These are phyloP conservation scores for Nomada hirtipes DNA, from an alignment of 2,888 invertebrate genomes.

Conservation along the genomic window DNA sequence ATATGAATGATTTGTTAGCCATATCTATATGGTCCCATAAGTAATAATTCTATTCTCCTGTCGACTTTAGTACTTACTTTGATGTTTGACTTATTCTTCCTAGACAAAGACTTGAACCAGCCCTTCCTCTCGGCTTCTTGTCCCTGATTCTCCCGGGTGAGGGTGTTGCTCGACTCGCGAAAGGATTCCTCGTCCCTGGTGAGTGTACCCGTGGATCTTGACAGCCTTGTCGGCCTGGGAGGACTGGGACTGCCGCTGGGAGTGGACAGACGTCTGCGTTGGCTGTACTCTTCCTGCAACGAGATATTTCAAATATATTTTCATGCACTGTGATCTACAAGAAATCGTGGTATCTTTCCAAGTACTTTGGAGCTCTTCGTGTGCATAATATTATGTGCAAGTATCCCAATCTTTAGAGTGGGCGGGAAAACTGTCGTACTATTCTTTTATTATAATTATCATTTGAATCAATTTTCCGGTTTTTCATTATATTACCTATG, in stretches of 20 bases:
- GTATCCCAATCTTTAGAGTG: not conserved
- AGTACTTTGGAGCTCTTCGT: not conserved
- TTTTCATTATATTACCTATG: too few relatives aligned
- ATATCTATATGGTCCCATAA: not conserved
- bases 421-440: too few relatives aligned
- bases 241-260: constrained; percentile 89
- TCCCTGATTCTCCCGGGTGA: constrained; percentile 82
- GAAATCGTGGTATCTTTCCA: constrained; percentile 8
- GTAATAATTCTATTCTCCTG: not conserved
- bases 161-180: constrained; percentile 84
- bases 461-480: too few relatives aligned
- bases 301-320: constrained; percentile 30
- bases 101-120: constrained; percentile 93
- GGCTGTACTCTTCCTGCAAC: constrained; percentile 88
- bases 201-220: constrained; percentile 82
- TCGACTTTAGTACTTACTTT: constrained; percentile 83
- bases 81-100: constrained; percentile 87
- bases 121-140: constrained; percentile 86
- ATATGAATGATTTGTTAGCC: not conserved
- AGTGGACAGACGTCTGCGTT: constrained; percentile 90
- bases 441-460: too few relatives aligned
- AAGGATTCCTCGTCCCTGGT: constrained; percentile 81
- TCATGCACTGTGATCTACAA: not conserved
- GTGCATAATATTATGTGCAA: not conserved
- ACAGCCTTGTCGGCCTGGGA: constrained; percentile 86